Evolutionary conservation across 2,888 invertebrate genomes (phyloP), one percentile per base, ranked within the genome.

Genomic region (Pseudanteris insignis): DNA sequence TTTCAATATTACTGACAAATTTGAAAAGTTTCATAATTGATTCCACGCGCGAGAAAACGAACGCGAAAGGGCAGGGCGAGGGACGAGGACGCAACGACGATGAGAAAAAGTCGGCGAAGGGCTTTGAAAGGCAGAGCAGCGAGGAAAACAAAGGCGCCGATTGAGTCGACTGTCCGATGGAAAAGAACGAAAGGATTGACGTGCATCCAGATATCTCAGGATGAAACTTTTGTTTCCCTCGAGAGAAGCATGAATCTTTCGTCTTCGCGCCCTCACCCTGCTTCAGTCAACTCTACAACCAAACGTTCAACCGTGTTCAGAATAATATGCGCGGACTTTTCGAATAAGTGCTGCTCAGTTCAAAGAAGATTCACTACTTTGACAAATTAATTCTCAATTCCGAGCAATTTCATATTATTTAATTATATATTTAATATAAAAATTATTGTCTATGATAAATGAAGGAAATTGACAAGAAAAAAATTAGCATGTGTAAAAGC

Each of bases 1-100:
- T 79, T 79, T 78, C 78, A 79, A 78, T 78, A 79, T 79, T 77
- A 76, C 77, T 75, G 78, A 76, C 76, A 77, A 78, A 78, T 78
- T 78, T 76, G 78, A 79, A 79, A 79, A 78, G 76, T 79, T 79
- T 72, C 71, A 73, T 78, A 77, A 78, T 78, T 77, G 77, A 78
- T 77, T 77, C 72, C 71, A 75, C 71, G 65, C 57, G 44, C 50
- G 40, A 37, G 65, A 63, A 63, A 57, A 63, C 61, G 63, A 65
- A 53, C 46, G 53, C 50, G 43, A 48, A 61, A 63, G 38, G 41
- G 55, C 6, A 46, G 47, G 60, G 38, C 25, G 33, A 26, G 28
- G 53, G 50, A 44, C 44, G 40, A 25, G 26, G 15, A 40, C 32
- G 36, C 30, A 10, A 24, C 11, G 32, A 29, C 15, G 11, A 12